Conservation (phyloP, 2,888 invertebrate genomes). For the Rotaria sp. region DNA sequence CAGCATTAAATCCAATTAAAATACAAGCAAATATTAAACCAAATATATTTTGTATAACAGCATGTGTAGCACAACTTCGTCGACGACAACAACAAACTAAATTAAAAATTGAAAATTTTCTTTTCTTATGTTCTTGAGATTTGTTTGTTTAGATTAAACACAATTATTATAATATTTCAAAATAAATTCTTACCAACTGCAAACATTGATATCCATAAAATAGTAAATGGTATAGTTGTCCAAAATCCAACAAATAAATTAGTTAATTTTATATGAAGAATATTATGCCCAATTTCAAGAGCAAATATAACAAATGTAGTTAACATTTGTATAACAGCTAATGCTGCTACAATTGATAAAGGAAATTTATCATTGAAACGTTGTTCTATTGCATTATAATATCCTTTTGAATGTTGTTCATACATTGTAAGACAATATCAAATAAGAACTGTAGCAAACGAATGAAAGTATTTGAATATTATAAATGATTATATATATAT, state of each 20-base stretch:
- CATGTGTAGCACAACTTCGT: conserved; percentile 16
- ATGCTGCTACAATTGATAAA: neutral
- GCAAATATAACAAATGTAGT: neutral
- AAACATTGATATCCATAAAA: neutral
- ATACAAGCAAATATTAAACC: neutral
- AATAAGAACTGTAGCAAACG: neutral
- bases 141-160: no score
- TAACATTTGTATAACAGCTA: neutral
- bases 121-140: no score
- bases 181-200: neutral
- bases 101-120: no score
- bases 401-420: neutral
- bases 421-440: neutral
- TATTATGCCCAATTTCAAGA: neutral
- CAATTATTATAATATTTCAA: neutral
- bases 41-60: neutral
- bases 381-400: neutral
- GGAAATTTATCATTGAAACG: neutral
- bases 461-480: neutral
- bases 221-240: neutral
- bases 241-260: conserved; percentile 17
- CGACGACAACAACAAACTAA: conserved; percentile 21
- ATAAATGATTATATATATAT: neutral
- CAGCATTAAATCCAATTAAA: neutral
- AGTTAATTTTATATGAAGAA: neutral